Base-by-base conservation (phyloP, 2,888 invertebrate genomes). In the Agrypnus murinus region DNA sequence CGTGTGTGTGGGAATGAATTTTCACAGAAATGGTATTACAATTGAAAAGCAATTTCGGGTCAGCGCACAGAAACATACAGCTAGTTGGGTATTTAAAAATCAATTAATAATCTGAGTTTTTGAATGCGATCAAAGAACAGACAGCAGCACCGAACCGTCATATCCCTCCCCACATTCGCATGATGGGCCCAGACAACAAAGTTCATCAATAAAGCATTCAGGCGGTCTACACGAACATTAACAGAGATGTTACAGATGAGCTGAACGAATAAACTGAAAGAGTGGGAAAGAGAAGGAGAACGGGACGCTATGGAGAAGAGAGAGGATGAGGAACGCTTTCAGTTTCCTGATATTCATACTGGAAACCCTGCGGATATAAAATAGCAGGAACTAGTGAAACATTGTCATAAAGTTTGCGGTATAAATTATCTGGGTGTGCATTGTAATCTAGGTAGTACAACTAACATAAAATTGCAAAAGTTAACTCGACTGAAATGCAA, bases 351-450 rank as follows among this genome's bases (percentile, higher is more conserved):
- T 50, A 15, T 15, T 55, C 55, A 69, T 48, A 59, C 59, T 68
- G 62, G 60, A 40, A 65, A 65, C 69, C 69, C 65, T 53, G 58
- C 64, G 64, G 69, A 64, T 69, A 69, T 58, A 69, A 69, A 69
- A 69, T 65, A 69, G 67, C 43, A 43, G 55, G 55, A 63, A 55
- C 68, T 58, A 69, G 64, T 58, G 58, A 69, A 64, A 69, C 59
- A 64, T 58, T 58, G 64, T 68, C 68, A 45, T 63, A 57, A 68
- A 68, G 63, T 68, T 68, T 68, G 50, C 12, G 55, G 62, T 25
- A 68, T 68, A 68, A 62, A 68, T 68, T 68, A 68, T 68, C 55
- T 57, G 45, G 32, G 68, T 68, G 36, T 45, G 57, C 59, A 63
- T 62, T 36, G 62, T 63, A 63, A 63, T 50, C 10, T 50, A 50